Base-by-base conservation (phyloP, 2,888 invertebrate genomes). In the Mechanitis messenoides region DNA sequence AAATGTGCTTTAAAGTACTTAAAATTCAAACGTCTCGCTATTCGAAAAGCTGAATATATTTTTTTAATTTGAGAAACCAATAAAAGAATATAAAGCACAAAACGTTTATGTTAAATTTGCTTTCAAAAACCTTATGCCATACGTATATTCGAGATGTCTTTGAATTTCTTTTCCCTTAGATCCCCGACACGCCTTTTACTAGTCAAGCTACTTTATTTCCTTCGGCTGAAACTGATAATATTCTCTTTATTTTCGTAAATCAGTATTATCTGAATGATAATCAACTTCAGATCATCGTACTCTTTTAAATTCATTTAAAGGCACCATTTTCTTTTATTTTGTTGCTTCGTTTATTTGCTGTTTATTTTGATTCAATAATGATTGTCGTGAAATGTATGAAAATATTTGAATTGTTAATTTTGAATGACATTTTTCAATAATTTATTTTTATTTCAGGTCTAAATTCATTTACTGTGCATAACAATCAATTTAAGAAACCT, bases 141-240 rank as follows among this genome's bases (percentile, higher is more conserved):
- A 63, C 59, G 65, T 61, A 65, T 59, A 58, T 74, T 76, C 76
- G 70, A 69, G 71, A 71, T 76, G 67, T 73, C 69, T 71, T 65
- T 65, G 74, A 73, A 72, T 76, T 74, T 74, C 73, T 73, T 74
- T 76, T 74, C 69, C 70, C 71, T 73, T 42, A 38, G 47, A 59
- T 62, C 50, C 55, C 59, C 35, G 77, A 55, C 71, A 76, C 81
- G 80, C 81, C 83, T 74, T 77, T 82, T 80, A 68, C 80, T 77
- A 70, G 82, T 83, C 74, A 70, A 71, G 75, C 71, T 67, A 71
- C 72, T 78, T 80, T 79, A 77, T 80, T 79, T 75, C 68, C 65
- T 68, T 70, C 69, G 66, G 73, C 74, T 68, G 75, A 77, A 72
- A 76, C 74, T 69, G 72, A 67, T 64, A 75, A 74, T 77, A 76